These are phyloP conservation scores for Dipodomys ordii DNA, from an alignment of 2,113 vertebrate genomes.

Conservation along the genomic window DNA sequence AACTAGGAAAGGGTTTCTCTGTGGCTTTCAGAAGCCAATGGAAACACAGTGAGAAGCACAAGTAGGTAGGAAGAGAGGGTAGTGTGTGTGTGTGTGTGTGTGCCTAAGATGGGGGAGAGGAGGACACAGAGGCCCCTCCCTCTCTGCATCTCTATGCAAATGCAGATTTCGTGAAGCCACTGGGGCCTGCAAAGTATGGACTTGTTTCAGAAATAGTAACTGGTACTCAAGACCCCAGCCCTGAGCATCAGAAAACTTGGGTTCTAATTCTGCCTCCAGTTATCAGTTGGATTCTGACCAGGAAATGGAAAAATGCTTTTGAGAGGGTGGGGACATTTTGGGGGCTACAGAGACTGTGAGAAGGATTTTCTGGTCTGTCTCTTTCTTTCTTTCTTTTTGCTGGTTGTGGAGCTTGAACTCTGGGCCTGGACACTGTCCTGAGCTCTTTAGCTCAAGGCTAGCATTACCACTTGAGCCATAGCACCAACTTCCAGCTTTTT, in stretches of 20 bases:
- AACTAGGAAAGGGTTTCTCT: not conserved
- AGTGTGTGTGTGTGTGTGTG: too few relatives aligned
- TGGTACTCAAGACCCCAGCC: not conserved
- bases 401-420: too few relatives aligned
- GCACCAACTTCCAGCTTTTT: too few relatives aligned
- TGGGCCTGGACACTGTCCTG: too few relatives aligned
- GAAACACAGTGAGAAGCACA: not conserved
- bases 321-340: not conserved
- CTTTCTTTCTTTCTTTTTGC: too few relatives aligned
- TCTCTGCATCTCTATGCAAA: not conserved
- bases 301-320: not conserved
- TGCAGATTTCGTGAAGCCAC: not conserved
- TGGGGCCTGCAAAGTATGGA: not conserved
- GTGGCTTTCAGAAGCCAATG: not conserved
- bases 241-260: not conserved
- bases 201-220: not conserved
- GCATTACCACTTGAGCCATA: too few relatives aligned
- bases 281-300: not conserved
- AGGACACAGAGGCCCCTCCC: too few relatives aligned
- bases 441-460: too few relatives aligned
- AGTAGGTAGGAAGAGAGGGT: not conserved
- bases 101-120: too few relatives aligned
- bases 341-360: not conserved
- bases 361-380: not conserved
- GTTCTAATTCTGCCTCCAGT: not conserved